Evolutionary conservation across 2,888 invertebrate genomes (phyloP), one percentile per base, ranked within the genome.

Genomic region (Pasiphila rectangulata): DNA sequence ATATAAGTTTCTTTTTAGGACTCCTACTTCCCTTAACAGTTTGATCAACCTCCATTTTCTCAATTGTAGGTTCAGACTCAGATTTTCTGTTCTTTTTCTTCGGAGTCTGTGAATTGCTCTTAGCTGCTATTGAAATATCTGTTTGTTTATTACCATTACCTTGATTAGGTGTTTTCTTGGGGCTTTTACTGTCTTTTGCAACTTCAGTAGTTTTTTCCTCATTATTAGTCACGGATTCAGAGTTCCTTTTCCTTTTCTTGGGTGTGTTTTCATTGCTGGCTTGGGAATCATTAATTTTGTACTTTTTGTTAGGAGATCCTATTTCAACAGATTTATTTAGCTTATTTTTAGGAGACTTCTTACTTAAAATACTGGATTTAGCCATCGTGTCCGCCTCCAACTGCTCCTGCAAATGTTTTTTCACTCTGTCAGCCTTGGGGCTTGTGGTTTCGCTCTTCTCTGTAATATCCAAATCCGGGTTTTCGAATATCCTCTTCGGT

Each of bases 401-500:
- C 3, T 85, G 74, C 0, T 73, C 69, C 60, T 78, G 71, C 4
- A 88, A 59, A 39, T 83, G 82, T 55, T 88, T 88, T 56, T 84
- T 88, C 1, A 81, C 86, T 63, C 86, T 87, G 6, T 85, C 79
- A 5, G 79, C 79, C 48, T 81, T 80, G 0, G 84, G 81, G 48
- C 83, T 85, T 0, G 60, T 59, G 35, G 54, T 64, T 2, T 78
- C 76, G n/a, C 63, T 66, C 34, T 76, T 75, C 6, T 68, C 72
- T 0, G 75, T 73, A 1, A 59, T 51, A 36, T 86, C 84, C 46
- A 80, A 59, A 37, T 84, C 83, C 1, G 78, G 73, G 45, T 80
- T 84, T 54, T 84, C 67, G 36, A 88, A 88, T 60, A 88, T 88
- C 47, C 88, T 77, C 56, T 88, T 88, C 0, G 88, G 88, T 0